Evolutionary conservation across 2,888 invertebrate genomes (phyloP).

Genomic region (Trypoxylon attenuatum): DNA sequence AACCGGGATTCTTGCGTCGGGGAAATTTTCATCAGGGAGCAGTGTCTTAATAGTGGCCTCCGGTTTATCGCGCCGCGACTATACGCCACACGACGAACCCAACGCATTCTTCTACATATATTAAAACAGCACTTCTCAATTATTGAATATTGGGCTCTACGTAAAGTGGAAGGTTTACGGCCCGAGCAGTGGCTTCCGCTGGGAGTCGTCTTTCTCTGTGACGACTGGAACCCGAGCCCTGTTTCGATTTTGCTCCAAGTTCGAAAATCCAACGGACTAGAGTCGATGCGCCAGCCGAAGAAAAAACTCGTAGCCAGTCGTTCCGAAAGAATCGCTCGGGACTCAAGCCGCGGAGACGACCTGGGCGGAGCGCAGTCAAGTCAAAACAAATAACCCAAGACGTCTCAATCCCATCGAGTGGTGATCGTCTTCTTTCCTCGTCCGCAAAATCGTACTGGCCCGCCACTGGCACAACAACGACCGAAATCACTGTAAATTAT

Average conservation of each 20-base stretch:
- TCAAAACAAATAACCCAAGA: conserved; percentile 71
- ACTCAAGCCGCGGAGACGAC: conserved; percentile 54
- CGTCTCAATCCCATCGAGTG: conserved; percentile 60
- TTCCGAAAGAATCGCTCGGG: no score
- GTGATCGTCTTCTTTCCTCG: conserved; percentile 35
- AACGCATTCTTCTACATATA: background rate
- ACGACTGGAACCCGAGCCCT: background rate
- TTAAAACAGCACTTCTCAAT: background rate
- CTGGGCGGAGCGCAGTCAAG: conserved; percentile 66
- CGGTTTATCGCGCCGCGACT: background rate
- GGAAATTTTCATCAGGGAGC: background rate
- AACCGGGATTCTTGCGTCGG: background rate
- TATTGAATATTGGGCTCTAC: background rate
- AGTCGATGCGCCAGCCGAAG: no score
- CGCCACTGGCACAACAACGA: conserved; percentile 13
- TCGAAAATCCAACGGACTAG: conserved; percentile 23
- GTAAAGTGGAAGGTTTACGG: background rate
- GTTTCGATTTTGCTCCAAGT: background rate
- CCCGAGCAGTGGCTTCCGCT: background rate
- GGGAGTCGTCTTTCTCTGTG: background rate
- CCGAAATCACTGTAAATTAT: conserved; percentile 67
- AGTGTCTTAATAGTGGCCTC: background rate
- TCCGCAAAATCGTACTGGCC: background rate
- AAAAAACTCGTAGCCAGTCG: no score
- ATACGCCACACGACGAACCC: background rate